Evolutionary conservation across 2,888 invertebrate species (phyloP).

Genomic region (Acanthosepion pharaonis): DNA sequence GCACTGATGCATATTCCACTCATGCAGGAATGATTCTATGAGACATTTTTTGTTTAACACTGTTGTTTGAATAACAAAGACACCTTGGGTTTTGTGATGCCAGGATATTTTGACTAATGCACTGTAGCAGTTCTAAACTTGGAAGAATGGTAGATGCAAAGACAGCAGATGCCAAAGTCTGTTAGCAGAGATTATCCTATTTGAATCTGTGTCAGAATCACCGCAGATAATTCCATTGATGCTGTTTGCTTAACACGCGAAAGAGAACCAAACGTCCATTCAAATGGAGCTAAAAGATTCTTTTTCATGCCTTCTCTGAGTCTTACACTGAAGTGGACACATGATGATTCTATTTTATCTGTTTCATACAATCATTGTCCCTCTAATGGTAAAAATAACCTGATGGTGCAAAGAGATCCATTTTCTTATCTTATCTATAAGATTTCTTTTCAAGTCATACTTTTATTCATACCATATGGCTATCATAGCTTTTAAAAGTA

Average conservation of each 20-base stretch:
- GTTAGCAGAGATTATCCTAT: neutral
- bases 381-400: neutral
- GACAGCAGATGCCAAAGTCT: neutral
- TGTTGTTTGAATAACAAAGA: constrained; percentile 33
- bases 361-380: neutral
- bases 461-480: too few species aligned
- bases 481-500: too few species aligned
- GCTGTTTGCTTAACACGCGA: neutral
- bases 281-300: neutral
- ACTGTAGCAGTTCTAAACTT: neutral
- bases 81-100: neutral
- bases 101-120: neutral
- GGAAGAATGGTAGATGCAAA: neutral
- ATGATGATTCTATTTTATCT: neutral
- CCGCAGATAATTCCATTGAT: neutral
- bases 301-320: neutral
- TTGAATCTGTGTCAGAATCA: constrained; percentile 33
- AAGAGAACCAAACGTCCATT: neutral
- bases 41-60: neutral
- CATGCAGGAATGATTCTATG: neutral
- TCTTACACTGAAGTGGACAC: neutral
- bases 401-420: too few species aligned
- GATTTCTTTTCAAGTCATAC: too few species aligned
- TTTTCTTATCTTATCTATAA: too few species aligned
- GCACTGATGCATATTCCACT: neutral